These are phyloP conservation scores for Cetonia aurata DNA, from an alignment of 2,888 invertebrate genomes.

Conservation along the genomic window DNA sequence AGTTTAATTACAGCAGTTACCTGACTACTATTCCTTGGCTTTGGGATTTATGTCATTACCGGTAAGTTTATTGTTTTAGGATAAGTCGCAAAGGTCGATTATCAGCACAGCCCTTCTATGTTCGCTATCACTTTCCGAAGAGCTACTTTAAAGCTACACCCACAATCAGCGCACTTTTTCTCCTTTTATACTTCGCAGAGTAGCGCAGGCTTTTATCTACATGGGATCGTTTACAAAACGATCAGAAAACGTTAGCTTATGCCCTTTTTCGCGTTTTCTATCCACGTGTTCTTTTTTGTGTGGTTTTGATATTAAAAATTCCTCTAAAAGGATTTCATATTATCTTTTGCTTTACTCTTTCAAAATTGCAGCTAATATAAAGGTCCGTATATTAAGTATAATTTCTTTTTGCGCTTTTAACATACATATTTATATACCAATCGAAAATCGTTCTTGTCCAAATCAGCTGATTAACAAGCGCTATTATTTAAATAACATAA, in stretches of 20 bases:
- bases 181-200: neutral
- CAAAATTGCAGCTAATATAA: too few species aligned
- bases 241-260: neutral
- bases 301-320: too few species aligned
- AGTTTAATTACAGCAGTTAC: too few species aligned
- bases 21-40: neutral
- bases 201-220: neutral
- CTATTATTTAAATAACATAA: too few species aligned
- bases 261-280: neutral
- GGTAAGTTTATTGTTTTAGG: constrained; percentile 20
- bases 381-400: too few species aligned
- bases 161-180: neutral
- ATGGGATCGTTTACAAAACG: neutral
- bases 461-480: too few species aligned
- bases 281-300: neutral
- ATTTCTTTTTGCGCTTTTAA: too few species aligned
- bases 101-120: constrained; percentile 14
- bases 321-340: too few species aligned
- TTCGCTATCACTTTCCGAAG: constrained; percentile 1
- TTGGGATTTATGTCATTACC: constrained; percentile 9
- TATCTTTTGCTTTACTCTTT: too few species aligned
- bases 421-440: too few species aligned
- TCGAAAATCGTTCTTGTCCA: too few species aligned
- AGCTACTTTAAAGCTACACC: neutral
- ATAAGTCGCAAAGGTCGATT: neutral